Base-by-base conservation (phyloP, 2,888 invertebrate genomes). In the Drymonia ruficornis region DNA sequence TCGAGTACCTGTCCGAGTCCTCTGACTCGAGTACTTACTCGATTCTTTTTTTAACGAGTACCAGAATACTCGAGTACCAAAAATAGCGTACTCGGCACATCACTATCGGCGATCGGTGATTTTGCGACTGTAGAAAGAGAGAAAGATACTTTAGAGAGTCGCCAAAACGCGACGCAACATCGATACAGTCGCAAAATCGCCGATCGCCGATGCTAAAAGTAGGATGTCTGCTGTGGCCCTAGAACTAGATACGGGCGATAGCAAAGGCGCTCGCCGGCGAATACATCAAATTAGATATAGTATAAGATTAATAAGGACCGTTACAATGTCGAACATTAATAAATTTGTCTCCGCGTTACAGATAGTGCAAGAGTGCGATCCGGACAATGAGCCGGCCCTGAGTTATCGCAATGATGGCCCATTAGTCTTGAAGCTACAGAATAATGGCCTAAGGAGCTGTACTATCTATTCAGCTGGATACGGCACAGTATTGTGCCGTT, bases 301-400 rank as follows among this genome's bases (percentile, higher is more conserved):
- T 66, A 60, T 65, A 65, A 80, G 80, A 85, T 87, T 84, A 89
- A 86, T 86, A 84, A 86, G 81, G 71, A 72, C 81, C 81, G 84
- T 80, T 84, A 80, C 82, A 80, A 78, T 83, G 86, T 84, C 78
- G 80, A 81, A 83, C 84, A 86, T 86, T 87, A 90, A 91, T 91
- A 92, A 92, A 92, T 91, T 92, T 91, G 91, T 91, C 91, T 82
- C 81, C 81, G 77, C 77, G 79, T 81, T 85, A 86, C 82, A 87
- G 91, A 90, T 90, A 89, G 87, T 76, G 82, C 85, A 80, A 82
- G 81, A 85, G 87, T 86, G 86, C 82, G 85, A 85, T 81, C 80
- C 81, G 85, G 87, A 91, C 91, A 92, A 92, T 91, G 87, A 91
- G 85, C 78, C 71, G 69, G 76, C 77, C 70, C 79, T 90, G 90